Evolutionary conservation across 2,797 vertebrate species (phyloP).

Genomic region (Myotis pilosus): DNA sequence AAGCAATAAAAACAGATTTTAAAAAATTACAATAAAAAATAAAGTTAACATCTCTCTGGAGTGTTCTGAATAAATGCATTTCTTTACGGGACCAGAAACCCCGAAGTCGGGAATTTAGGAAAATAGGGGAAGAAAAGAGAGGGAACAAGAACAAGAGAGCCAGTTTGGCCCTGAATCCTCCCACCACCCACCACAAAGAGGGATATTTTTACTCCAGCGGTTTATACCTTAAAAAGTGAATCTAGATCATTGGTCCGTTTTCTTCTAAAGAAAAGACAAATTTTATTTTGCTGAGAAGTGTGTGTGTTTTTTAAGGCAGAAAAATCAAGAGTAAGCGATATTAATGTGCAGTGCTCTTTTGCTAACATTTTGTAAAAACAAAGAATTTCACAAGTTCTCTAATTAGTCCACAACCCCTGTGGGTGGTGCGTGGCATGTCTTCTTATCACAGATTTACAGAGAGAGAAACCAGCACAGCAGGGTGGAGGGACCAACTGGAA

Average conservation of each 20-base stretch:
- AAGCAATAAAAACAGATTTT: too few relatives aligned
- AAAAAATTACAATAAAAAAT: too few relatives aligned
- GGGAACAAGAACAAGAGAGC: not conserved
- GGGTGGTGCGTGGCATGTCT: not conserved
- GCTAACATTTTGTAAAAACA: conserved; percentile 14
- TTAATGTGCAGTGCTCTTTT: not conserved
- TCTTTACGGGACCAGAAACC: not conserved
- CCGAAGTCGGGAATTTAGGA: not conserved
- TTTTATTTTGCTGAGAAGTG: not conserved
- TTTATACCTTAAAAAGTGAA: not conserved
- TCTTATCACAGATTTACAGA: not conserved
- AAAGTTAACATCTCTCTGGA: not conserved
- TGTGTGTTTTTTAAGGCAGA: not conserved
- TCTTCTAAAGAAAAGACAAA: not conserved
- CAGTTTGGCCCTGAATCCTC: not conserved
- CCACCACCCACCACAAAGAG: not conserved
- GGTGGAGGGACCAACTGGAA: not conserved
- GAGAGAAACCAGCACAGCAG: not conserved
- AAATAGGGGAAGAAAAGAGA: not conserved
- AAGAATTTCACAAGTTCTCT: not conserved
- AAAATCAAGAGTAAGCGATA: not conserved
- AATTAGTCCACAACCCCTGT: not conserved
- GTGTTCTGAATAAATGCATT: not conserved
- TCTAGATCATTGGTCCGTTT: not conserved
- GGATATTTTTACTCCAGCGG: not conserved